A percentile compares a stretch with the other conserved stretches of the same genome.
These are phyloP conservation scores for Microhierax caerulescens DNA, from an alignment of 2,797 vertebrate genomes.

Conservation along the genomic window DNA sequence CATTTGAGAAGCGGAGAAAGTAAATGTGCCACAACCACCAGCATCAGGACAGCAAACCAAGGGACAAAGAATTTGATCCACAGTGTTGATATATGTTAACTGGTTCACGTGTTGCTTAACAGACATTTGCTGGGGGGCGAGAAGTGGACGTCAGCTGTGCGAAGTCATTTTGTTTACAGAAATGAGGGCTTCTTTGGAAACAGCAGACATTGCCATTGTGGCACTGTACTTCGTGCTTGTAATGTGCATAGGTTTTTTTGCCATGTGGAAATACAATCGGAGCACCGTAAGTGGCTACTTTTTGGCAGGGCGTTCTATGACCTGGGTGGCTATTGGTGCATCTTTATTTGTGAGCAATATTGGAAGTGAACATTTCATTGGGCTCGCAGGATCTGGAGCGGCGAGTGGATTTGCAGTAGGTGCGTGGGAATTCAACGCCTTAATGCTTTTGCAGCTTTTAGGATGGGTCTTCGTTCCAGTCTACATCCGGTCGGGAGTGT, in stretches of 20 bases:
- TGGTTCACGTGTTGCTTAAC: conserved; percentile 74
- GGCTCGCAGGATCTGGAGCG: conserved; percentile 96
- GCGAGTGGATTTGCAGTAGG: conserved; percentile 97
- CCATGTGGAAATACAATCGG: conserved; percentile 97
- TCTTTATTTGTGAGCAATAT: conserved; percentile 99
- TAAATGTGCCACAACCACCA: conserved; percentile 80
- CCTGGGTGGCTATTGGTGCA: conserved; percentile 92
- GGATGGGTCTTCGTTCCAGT: conserved; percentile 99
- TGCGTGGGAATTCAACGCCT: conserved; percentile 98
- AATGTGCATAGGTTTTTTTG: conserved; percentile 91
- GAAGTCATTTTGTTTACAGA: conserved; percentile 71
- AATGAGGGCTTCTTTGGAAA: conserved; percentile 90
- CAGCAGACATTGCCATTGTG: conserved; percentile 92
- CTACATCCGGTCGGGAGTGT: conserved; percentile 95
- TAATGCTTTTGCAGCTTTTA: conserved; percentile 95
- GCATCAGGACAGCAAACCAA: conserved; percentile 93
- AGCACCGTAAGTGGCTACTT: conserved; percentile 98
- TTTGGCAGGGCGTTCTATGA: conserved; percentile 97
- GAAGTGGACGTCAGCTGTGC: conserved; percentile 66
- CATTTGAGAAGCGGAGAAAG: conserved; percentile 83
- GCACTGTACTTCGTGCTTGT: conserved; percentile 95
- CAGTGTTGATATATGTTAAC: conserved; percentile 77
- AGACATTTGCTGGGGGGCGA: conserved; percentile 75
- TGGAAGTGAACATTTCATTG: conserved; percentile 99
- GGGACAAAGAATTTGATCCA: conserved; percentile 85